These are phyloP conservation scores for Camptogramma bilineatum DNA, from an alignment of 2,888 invertebrate species.

Conservation along the genomic window DNA sequence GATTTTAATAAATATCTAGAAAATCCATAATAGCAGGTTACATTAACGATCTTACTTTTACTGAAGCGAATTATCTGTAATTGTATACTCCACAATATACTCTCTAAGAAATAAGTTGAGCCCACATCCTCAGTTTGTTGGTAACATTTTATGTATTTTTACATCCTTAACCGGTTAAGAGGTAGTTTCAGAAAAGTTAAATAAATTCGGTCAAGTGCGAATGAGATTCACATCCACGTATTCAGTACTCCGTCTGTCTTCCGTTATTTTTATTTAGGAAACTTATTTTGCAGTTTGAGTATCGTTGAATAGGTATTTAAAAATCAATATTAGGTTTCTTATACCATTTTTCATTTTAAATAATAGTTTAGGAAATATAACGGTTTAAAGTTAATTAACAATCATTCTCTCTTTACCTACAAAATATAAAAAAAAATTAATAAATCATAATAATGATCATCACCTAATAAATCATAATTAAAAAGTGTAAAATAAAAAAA, in stretches of 20 bases:
- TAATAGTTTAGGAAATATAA: too few relatives aligned
- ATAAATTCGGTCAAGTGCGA: constrained; percentile 1
- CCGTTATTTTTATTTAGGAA: too few relatives aligned
- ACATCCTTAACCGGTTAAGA: constrained; percentile 63
- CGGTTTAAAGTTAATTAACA: too few relatives aligned
- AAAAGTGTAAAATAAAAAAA: too few relatives aligned
- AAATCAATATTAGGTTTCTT: too few relatives aligned
- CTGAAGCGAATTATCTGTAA: constrained; percentile 43
- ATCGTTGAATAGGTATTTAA: too few relatives aligned
- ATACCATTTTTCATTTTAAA: too few relatives aligned
- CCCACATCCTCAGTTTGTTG: constrained; percentile 39
- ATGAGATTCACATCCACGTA: not conserved
- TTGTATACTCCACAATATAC: constrained; percentile 40
- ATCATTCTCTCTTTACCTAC: too few relatives aligned
- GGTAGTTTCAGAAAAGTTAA: constrained; percentile 57
- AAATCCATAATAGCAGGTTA: constrained; percentile 38
- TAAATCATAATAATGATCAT: too few relatives aligned
- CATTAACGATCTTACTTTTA: constrained; percentile 36
- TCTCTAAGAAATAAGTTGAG: constrained; percentile 41
- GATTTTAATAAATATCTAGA: constrained; percentile 29
- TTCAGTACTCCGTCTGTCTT: not conserved
- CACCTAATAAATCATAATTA: too few relatives aligned
- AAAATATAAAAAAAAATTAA: too few relatives aligned
- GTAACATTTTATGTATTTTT: constrained; percentile 54
- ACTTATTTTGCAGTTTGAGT: too few relatives aligned